Percentiles rank a stretch among this genome's conserved stretches.
Evolutionary conservation across 2,797 vertebrate species (phyloP).

Genomic region (Gallirallus australis): DNA sequence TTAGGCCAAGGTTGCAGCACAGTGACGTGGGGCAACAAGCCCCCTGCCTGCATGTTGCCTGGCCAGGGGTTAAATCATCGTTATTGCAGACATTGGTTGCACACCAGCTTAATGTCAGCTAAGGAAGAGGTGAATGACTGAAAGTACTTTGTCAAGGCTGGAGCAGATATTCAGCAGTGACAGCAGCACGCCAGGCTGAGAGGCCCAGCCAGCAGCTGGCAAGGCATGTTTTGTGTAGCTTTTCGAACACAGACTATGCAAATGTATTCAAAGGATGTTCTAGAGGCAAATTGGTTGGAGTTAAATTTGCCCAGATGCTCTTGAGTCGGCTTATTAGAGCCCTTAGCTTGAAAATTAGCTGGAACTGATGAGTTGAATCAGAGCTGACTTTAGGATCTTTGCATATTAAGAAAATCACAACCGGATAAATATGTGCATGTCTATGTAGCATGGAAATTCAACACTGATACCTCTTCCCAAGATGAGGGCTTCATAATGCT

Average conservation of each 20-base stretch:
- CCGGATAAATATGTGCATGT: neutral
- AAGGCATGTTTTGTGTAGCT: slow-evolving; percentile 1
- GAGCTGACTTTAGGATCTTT: slow-evolving; percentile 30
- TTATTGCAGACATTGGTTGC: neutral
- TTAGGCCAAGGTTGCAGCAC: slow-evolving; percentile 4
- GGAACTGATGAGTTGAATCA: slow-evolving; percentile 25
- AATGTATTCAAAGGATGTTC: slow-evolving; percentile 60
- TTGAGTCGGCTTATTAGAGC: slow-evolving; percentile 27
- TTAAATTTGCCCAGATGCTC: slow-evolving; percentile 43
- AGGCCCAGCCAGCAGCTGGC: slow-evolving; percentile 18
- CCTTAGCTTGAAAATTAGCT: slow-evolving; percentile 52
- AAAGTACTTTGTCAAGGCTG: neutral
- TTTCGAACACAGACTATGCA: slow-evolving; percentile 33
- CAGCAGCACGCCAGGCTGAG: neutral
- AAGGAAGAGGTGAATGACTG: neutral
- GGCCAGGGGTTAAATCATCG: neutral
- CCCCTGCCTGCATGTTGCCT: neutral
- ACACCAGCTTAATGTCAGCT: neutral
- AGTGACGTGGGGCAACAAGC: neutral
- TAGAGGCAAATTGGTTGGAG: slow-evolving; percentile 52
- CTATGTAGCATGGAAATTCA: neutral
- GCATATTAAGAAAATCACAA: slow-evolving; percentile 32
- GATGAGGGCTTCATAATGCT: neutral
- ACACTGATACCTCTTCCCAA: neutral
- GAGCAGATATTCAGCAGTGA: neutral